Conservation (phyloP, 2,113 vertebrate species). For the Nettapus auritus region DNA sequence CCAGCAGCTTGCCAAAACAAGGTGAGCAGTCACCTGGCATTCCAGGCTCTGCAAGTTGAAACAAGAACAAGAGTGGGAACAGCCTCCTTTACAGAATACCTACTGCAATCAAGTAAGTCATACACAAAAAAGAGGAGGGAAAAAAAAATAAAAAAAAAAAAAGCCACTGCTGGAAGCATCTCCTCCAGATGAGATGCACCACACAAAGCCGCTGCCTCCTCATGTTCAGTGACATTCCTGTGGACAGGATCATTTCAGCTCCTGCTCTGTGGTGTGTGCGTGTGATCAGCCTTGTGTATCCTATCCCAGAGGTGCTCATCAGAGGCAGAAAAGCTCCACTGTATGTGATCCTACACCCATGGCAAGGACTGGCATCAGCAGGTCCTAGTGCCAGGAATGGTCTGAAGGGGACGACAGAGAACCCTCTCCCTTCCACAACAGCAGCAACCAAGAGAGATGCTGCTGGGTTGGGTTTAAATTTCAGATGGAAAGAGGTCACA, state of each 20-base stretch:
- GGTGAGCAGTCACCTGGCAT: not conserved
- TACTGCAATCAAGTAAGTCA: not conserved
- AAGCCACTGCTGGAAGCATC: not conserved
- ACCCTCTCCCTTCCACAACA: not conserved
- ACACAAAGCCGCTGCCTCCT: not conserved
- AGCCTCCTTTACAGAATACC: not conserved
- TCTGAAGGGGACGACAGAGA: not conserved
- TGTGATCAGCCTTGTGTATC: not conserved
- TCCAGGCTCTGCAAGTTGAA: not conserved
- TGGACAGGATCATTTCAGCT: not conserved
- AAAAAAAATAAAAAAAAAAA: no score
- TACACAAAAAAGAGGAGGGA: not conserved
- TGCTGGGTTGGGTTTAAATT: not conserved
- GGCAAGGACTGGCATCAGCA: not conserved
- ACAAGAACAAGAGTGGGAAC: not conserved
- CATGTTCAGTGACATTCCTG: rapidly evolving
- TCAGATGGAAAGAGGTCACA: not conserved
- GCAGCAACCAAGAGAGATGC: not conserved
- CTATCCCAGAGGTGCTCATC: rapidly evolving
- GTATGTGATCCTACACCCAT: rapidly evolving
- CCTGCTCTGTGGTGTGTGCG: rapidly evolving
- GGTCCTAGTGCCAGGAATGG: not conserved
- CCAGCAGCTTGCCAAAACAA: not conserved
- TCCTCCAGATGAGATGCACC: rapidly evolving
- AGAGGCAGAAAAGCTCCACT: not conserved